Conservation (phyloP, 1,140 invertebrate genomes). For the Temnothorax curvispinosus region DNA sequence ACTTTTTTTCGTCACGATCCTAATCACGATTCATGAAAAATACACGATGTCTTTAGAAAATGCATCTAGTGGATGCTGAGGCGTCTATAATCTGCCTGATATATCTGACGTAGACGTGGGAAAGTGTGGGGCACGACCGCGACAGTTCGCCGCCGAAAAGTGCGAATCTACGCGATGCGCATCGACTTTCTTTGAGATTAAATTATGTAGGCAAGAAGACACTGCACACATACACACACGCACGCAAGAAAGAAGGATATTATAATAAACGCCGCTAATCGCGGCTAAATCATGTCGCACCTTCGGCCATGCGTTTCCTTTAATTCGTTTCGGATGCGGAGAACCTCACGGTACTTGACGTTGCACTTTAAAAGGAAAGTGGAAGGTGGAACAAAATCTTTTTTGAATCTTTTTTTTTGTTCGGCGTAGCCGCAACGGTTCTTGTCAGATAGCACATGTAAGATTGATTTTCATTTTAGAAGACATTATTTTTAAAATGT, state of each 20-base stretch:
- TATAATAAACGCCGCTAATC: conserved; percentile 49
- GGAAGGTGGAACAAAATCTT: conserved; percentile 8
- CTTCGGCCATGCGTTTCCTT: not conserved
- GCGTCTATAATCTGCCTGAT: not conserved
- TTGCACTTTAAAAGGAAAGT: no score
- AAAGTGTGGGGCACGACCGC: not conserved
- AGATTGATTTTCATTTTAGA: not conserved
- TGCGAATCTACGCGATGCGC: conserved; percentile 14
- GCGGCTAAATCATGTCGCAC: conserved; percentile 39
- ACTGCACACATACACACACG: no score
- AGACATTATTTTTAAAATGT: not conserved
- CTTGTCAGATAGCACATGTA: not conserved
- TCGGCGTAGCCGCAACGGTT: not conserved
- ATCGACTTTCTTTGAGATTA: conserved; percentile 25
- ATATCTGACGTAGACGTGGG: not conserved
- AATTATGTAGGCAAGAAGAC: conserved; percentile 46
- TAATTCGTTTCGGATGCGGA: conserved; percentile 21
- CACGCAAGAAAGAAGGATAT: not conserved
- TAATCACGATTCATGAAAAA: not conserved
- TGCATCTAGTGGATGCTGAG: not conserved
- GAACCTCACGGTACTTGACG: not conserved
- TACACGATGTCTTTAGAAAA: not conserved
- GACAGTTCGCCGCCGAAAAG: conserved; percentile 23
- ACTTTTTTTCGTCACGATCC: conserved; percentile 2
- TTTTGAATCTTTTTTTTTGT: not conserved